Evolutionary conservation across 2,113 vertebrate genomes (phyloP).

Genomic region (Crotalus horridus): DNA sequence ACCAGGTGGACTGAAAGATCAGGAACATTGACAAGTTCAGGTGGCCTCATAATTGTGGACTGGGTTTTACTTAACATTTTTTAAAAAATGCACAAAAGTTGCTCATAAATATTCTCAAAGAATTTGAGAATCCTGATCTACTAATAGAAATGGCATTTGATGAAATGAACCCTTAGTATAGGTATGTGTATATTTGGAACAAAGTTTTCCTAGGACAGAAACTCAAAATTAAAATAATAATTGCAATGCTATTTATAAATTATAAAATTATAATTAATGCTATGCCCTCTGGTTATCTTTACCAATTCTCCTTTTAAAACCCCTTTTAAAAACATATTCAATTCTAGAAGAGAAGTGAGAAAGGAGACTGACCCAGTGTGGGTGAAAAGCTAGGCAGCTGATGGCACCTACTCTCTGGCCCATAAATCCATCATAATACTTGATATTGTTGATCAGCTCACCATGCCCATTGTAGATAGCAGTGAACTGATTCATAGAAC

Average conservation of each 20-base stretch:
- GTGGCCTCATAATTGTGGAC: rapidly evolving
- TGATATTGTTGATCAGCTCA: slow-evolving; percentile 96
- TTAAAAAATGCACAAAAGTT: background rate
- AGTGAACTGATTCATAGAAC: slow-evolving; percentile 99
- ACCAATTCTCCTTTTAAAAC: background rate
- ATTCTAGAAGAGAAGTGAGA: background rate
- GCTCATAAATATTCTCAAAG: background rate
- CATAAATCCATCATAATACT: slow-evolving; percentile 99
- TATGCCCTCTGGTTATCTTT: background rate
- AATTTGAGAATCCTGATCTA: background rate
- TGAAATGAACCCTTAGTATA: background rate
- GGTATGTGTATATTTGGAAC: background rate
- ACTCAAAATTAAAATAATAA: background rate
- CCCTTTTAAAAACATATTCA: background rate
- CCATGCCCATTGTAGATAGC: slow-evolving; percentile 89
- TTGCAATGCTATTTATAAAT: background rate
- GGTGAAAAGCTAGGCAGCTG: slow-evolving; percentile 98
- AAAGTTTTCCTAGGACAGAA: background rate
- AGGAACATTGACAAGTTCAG: rapidly evolving
- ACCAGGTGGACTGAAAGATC: background rate
- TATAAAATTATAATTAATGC: background rate
- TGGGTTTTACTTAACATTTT: background rate
- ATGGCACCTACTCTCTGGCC: slow-evolving; percentile 96
- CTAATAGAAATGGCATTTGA: background rate
- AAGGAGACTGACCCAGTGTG: slow-evolving; percentile 84